Evolutionary conservation across 1,140 invertebrate species (phyloP), one percentile per base, ranked within the genome.

Genomic region (Ostrea denselamellosa): DNA sequence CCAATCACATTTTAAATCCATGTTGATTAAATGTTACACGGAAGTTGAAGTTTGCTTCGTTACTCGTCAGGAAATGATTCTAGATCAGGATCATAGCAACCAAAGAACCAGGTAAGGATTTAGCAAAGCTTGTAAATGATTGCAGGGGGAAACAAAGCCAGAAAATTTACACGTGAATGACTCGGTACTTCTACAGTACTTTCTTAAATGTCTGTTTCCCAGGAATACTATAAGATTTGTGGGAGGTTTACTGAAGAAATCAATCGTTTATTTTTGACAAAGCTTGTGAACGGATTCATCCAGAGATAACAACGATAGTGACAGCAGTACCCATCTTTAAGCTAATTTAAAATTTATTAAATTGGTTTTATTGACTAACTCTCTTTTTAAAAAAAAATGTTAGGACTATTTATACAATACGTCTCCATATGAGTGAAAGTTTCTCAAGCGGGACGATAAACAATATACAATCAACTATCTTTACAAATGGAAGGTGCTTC

Each of bases 121-220:
- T 17, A 12, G 28, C 7, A 71, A 71, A 8, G 22, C 10, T 19
- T 5, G 54, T 56, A 56, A 56, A 25, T 22, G 65, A 68, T 71
- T 71, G 9, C 28, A 8, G 68, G n/a, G 68, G 22, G 28, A 71
- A 71, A 28, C 19, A 10, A 14, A 25, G 68, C n/a, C 68, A 71
- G 25, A 71, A 71, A 34, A n/a, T 12, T 71, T 71, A 25, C 0
- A 71, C 8, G 28, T 25, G 22, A 28, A 28, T 71, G 1, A n/a
- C 9, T 68, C 25, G 65, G n/a, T 22, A 22, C 62, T 68, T 68
- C n/a, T 22, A 28, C 25, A 34, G 22, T 71, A 22, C 68, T n/a
- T n/a, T n/a, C n/a, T n/a, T n/a, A 71, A 71, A 71, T 34, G 68
- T 71, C 12, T 71, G 8, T 71, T 34, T 71, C 28, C 68, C 68